Base-by-base conservation (phyloP, 2,797 vertebrate genomes). In the Saxicola maurus region DNA sequence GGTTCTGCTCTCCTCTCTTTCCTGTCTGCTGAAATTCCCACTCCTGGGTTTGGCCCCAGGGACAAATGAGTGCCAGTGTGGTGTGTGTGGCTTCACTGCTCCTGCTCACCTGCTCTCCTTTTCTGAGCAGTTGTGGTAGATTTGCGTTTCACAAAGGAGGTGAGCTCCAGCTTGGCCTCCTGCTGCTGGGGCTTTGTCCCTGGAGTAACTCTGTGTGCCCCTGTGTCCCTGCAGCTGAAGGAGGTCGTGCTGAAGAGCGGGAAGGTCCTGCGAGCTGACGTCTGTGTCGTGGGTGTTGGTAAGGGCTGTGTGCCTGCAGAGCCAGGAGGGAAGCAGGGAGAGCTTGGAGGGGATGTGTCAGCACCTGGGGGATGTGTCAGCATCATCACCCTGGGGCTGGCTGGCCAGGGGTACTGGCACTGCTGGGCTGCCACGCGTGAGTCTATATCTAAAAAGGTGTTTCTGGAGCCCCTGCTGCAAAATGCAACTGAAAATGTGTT, bases 201-300 rank as follows among this genome's bases (percentile, higher is more conserved):
- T 59, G 19, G 69, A 68, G 23, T 68, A 72, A 66, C 37, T 0
- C 1, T 2, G 30, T 69, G 57, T 55, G 28, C 21, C 31, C 31
- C 48, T 20, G 3, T 89, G 53, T 86, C 77, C 38, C 18, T 38
- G 33, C 96, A 99, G 99, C 97, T 99, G 84, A 99, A 99, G 95
- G 99, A 99, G 94, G 99, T 99, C 13, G 98, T 99, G 43, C 96
- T 99, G 96, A 99, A 99, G 96, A 99, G 99, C 17, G 98, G 99
- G 45, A 99, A 99, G 89, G 98, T 99, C 14, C 97, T 99, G 66
- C 96, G 99, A 3, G 99, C 99, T 0, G 99, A 99, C 0, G 98
- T 99, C 83, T 99, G 99, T 15, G 98, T 99, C 51, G 98, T 99
- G 6, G 99, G 99, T 90, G 97, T 98, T 75, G 99, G 99, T 99